Base-by-base conservation (phyloP, 2,797 vertebrate genomes). In the Adrianichthys oophorus region DNA sequence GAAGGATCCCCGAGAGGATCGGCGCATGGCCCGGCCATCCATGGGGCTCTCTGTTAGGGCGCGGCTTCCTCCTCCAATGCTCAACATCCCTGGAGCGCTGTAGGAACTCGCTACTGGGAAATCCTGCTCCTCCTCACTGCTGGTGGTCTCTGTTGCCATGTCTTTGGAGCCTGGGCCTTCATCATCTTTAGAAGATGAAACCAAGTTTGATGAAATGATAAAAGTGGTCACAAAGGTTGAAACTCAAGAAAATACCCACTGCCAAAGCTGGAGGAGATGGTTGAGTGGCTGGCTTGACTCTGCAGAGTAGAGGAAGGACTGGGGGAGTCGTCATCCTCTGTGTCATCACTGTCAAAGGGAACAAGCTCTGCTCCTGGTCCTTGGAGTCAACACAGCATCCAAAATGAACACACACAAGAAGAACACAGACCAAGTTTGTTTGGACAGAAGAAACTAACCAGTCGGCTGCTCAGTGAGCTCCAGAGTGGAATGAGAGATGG, bases 71-170 rank as follows among this genome's bases (percentile, higher is more conserved):
- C 78, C 84, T 0, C 79, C 67, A 0, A 83, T 73, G 15, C 78
- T 75, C 2, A 81, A 51, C 66, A 86, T 74, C n/a, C 92, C 86
- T 0, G 72, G 89, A 44, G 92, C 90, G 5, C 91, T 79, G 0
- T 92, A 96, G 13, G 92, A 80, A 52, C 88, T 87, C 0, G 91
- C 43, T 41, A 93, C 91, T 0, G 95, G 84, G 85, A 96, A 98
- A 63, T 98, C 97, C 62, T 96, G 96, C 82, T 99, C 98, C 62
- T 99, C 96, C 83, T 99, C 98, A 0, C 96, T 98, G 87, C 97
- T 99, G 50, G 97, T 99, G 0, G 94, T 98, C 91, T 99, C 97
- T 0, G 91, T 93, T 0, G 90, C 87, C 48, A 93, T 92, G 67
- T 99, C 97, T 61, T 99, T 98, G 56, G 94, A 95, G 74, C 95